These are phyloP conservation scores for Pachypsylla venusta DNA, from an alignment of 1,140 invertebrate species.

Conservation along the genomic window DNA sequence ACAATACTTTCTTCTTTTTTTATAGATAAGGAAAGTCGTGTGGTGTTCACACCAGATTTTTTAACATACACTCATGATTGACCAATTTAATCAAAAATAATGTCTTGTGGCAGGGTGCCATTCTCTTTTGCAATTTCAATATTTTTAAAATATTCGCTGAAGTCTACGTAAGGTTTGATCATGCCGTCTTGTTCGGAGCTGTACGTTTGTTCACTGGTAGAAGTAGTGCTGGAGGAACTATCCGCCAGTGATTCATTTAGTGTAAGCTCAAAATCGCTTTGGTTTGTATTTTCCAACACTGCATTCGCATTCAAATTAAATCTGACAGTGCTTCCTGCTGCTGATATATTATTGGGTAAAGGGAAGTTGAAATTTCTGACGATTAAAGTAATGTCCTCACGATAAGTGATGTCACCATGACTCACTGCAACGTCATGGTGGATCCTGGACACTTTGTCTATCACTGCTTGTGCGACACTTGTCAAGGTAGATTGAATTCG, in stretches of 20 bases:
- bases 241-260: not conserved
- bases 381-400: constrained; percentile 69
- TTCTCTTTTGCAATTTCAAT: constrained; percentile 44
- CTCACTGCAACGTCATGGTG: constrained; percentile 64
- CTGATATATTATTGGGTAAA: constrained; percentile 43
- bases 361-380: constrained; percentile 76
- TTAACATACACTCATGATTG: too few relatives aligned
- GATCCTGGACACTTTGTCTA: constrained; percentile 67
- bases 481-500: constrained; percentile 59
- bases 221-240: constrained; percentile 16
- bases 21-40: too few relatives aligned
- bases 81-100: constrained; percentile 31
- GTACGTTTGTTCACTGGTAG: constrained; percentile 9
- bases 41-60: too few relatives aligned
- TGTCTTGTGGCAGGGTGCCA: constrained; percentile 39
- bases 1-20: too few relatives aligned
- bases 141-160: constrained; percentile 62
- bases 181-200: not conserved
- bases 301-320: constrained; percentile 11
- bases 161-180: constrained; percentile 58
- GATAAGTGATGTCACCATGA: constrained; percentile 14
- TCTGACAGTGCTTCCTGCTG: constrained; percentile 37
- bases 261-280: not conserved
- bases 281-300: not conserved
- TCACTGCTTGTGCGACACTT: constrained; percentile 70